Evolutionary conservation across 2,797 vertebrate genomes (phyloP), one percentile per base, ranked within the genome.

Genomic region (Falco columbarius): DNA sequence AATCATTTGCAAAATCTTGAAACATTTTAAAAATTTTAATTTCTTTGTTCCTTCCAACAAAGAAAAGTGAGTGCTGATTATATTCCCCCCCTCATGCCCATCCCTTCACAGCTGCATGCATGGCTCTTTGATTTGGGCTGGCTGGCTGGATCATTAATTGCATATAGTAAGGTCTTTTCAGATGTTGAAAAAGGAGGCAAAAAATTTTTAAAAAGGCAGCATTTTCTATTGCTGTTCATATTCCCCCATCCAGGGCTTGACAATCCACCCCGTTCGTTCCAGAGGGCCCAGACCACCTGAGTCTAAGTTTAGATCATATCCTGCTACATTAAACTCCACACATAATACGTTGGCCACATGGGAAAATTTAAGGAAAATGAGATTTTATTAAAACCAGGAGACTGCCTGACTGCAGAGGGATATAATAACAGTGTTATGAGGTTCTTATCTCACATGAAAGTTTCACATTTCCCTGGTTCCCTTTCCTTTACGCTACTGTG

Each of bases 341-440:
- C 76, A 92, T 94, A 97, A 96, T 97, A 92, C 54, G 74, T 46
- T 75, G 81, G 95, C 97, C 97, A 98, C 98, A 94, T 97, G 97
- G 98, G 96, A 97, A 97, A 97, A 97, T 98, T 98, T 97, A 97
- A 97, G 97, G 90, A 97, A 98, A 98, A 98, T 95, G 96, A 96
- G 94, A 94, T 98, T 98, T 98, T 98, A 98, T 98, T 98, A 98
- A 98, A 98, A 95, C 95, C 97, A 97, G 96, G 96, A 97, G 97
- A 96, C 96, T 18, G 90, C 97, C 95, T 95, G 94, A 73, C 76
- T 95, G 97, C 86, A 93, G 90, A 96, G 97, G 93, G 80, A 81
- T 92, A 96, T 96, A 97, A 97, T 97, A 95, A 96, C 96, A 95
- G 90, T 55, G 59, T 34, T 93, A 91, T 95, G 87, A 72, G 86